phyloP scores from a whole-genome alignment of 1,140 invertebrate genomes.

The Dolichoris vasculosae region DNA sequence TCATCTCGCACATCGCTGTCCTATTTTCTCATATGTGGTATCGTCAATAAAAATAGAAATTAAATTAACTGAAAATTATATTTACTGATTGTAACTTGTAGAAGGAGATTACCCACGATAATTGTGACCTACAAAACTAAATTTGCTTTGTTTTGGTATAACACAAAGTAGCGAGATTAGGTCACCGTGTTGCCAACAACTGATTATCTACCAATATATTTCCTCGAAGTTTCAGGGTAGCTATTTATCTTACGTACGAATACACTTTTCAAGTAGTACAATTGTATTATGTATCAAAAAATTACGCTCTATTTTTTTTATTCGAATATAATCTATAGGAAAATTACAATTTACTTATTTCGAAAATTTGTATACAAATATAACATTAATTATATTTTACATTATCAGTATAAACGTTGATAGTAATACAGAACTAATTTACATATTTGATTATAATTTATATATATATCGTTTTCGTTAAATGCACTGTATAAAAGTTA shows the following conservation, averaged over 20 bases:
- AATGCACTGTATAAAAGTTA: too few species aligned
- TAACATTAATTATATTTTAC: too few species aligned
- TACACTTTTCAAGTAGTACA: background rate
- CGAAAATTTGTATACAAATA: too few species aligned
- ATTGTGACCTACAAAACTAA: constrained; percentile 17
- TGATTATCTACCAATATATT: constrained; percentile 15
- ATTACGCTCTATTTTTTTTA: background rate
- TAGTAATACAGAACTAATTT: too few species aligned
- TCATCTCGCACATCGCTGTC: background rate
- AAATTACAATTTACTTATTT: background rate
- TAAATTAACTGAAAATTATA: constrained; percentile 16
- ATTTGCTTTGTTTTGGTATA: constrained; percentile 20
- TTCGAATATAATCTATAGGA: background rate
- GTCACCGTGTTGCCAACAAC: constrained; percentile 22
- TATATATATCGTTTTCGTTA: too few species aligned
- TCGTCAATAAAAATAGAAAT: background rate
- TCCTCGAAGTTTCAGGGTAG: background rate
- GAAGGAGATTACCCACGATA: background rate
- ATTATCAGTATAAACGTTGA: too few species aligned
- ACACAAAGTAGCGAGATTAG: background rate
- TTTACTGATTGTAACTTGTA: background rate
- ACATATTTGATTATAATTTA: too few species aligned
- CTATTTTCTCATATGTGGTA: background rate
- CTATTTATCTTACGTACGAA: background rate
- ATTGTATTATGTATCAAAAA: background rate